These are phyloP conservation scores for Riparia riparia DNA, from an alignment of 2,113 vertebrate genomes.

Conservation along the genomic window DNA sequence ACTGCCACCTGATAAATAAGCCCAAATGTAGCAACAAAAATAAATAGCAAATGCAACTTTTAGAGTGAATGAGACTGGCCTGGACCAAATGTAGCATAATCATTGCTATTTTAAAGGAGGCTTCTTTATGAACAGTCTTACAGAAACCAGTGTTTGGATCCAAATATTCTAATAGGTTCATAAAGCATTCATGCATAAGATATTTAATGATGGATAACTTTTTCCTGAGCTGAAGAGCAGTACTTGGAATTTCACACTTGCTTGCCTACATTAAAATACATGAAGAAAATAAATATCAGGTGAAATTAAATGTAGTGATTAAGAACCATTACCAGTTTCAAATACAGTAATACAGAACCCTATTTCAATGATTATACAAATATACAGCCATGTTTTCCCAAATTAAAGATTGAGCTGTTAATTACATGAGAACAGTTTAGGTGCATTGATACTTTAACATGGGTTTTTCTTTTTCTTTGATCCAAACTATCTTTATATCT, in stretches of 20 bases:
- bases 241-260: background rate
- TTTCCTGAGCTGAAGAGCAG: background rate
- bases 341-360: background rate
- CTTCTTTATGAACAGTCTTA: background rate
- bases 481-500: background rate
- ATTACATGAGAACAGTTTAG: background rate
- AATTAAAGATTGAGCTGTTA: background rate
- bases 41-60: background rate
- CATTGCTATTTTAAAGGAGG: background rate
- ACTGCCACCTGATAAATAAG: background rate
- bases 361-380: background rate
- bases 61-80: background rate
- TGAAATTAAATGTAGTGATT: slow-evolving; percentile 3
- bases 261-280: background rate
- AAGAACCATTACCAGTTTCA: background rate
- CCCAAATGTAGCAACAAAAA: background rate
- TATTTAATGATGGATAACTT: background rate
- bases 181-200: background rate
- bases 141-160: background rate
- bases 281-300: background rate
- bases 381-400: background rate
- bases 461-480: background rate
- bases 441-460: background rate
- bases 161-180: background rate
- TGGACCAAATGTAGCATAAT: background rate